These are phyloP conservation scores for Chelonus insularis DNA, from an alignment of 1,140 invertebrate species.

Conservation along the genomic window DNA sequence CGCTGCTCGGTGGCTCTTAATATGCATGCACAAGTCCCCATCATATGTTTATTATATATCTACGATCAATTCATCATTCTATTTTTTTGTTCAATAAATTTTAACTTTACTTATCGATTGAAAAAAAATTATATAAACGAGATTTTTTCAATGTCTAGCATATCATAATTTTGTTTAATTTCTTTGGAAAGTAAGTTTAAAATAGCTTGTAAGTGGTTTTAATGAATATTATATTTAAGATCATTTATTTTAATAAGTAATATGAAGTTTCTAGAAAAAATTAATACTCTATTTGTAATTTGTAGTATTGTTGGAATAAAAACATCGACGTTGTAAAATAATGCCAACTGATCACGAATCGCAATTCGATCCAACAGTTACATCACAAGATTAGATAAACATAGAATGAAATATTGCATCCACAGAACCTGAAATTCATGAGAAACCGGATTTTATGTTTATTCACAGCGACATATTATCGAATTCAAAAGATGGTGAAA, in stretches of 20 bases:
- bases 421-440: background rate
- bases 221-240: too few species aligned
- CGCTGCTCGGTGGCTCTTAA: slow-evolving; percentile 14
- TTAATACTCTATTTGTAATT: too few species aligned
- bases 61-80: background rate
- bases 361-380: slow-evolving; percentile 23
- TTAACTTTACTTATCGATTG: background rate
- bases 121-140: background rate
- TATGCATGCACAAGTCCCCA: slow-evolving; percentile 13
- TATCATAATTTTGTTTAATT: background rate
- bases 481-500: slow-evolving; percentile 1
- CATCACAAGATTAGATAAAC: slow-evolving; percentile 8
- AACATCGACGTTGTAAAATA: slow-evolving; percentile 1
- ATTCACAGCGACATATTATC: background rate
- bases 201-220: too few species aligned
- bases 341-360: slow-evolving; percentile 16
- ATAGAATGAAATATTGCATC: slow-evolving; percentile 1
- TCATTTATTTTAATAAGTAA: too few species aligned
- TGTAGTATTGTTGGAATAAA: too few species aligned
- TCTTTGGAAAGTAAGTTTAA: background rate
- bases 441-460: slow-evolving; percentile 3
- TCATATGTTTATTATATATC: background rate
- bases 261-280: too few species aligned
- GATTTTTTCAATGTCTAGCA: background rate
- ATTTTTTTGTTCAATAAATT: background rate